Conservation (phyloP, 2,888 invertebrate species). For the Galeruca laticollis region DNA sequence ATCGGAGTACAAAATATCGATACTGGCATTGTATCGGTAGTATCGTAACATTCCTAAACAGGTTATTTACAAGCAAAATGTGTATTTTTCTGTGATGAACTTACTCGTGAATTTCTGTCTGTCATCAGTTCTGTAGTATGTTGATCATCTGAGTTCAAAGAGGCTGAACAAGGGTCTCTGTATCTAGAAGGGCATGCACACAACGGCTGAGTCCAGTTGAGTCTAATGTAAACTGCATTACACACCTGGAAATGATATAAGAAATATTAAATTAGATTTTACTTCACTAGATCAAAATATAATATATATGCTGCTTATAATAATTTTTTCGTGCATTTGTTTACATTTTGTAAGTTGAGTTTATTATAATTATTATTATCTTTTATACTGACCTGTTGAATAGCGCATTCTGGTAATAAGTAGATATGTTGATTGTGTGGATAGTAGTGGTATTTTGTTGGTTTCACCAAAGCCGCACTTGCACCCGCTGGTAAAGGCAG, state of each 20-base stretch:
- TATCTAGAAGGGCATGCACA: conserved; percentile 92
- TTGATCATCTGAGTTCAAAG: conserved; percentile 89
- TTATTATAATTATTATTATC: background rate
- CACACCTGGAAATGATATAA: conserved; percentile 75
- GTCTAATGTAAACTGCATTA: conserved; percentile 91
- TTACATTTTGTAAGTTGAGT: background rate
- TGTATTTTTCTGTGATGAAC: conserved; percentile 2
- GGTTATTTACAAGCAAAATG: no score
- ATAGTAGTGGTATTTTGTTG: conserved; percentile 94
- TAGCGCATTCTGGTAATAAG: conserved; percentile 91
- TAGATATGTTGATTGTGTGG: conserved; percentile 95
- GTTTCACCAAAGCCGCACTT: conserved; percentile 81
- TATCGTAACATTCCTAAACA: no score
- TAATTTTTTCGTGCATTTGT: no score
- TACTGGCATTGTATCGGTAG: no score
- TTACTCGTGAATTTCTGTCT: conserved; percentile 85
- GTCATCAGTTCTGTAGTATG: conserved; percentile 92
- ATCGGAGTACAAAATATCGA: no score
- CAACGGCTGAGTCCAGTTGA: conserved; percentile 92
- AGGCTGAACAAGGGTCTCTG: conserved; percentile 91
- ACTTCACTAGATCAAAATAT: background rate
- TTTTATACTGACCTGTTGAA: conserved; percentile 80
- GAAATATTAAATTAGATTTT: conserved; percentile 22
- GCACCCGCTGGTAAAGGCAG: conserved; percentile 76
- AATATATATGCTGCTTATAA: background rate